Conservation (phyloP, 2,797 vertebrate genomes). For the Acipenser oxyrinchus region DNA sequence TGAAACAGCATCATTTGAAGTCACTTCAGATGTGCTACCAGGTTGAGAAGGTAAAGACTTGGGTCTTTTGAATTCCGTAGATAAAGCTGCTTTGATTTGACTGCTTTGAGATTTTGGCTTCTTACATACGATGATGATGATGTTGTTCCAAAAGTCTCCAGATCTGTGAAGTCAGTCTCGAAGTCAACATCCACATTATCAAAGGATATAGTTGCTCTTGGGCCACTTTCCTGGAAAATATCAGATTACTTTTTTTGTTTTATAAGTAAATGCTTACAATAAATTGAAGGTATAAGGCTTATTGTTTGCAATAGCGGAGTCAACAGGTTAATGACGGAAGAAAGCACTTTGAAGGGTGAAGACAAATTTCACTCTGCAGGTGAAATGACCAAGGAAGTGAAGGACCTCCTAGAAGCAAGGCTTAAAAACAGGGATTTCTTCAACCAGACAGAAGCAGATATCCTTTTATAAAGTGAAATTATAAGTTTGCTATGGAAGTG, state of each 20-base stretch:
- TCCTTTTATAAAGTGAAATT: no score
- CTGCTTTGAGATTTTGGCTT: constrained; percentile 31
- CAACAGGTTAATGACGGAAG: no score
- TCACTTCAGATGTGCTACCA: constrained; percentile 10
- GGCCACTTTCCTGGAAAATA: constrained; percentile 37
- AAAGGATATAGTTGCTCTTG: constrained; percentile 46
- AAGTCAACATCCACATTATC: constrained; percentile 63
- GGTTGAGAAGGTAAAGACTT: background rate
- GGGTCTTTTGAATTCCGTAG: no score
- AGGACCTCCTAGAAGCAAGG: no score
- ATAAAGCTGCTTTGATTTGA: constrained; percentile 7
- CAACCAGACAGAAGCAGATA: no score
- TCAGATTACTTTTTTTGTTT: background rate
- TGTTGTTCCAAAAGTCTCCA: constrained; percentile 84
- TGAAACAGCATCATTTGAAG: background rate
- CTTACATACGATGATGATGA: constrained; percentile 24
- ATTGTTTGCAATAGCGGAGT: no score
- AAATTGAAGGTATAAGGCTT: no score
- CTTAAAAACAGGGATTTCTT: no score
- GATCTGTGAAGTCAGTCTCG: constrained; percentile 73
- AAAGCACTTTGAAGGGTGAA: no score
- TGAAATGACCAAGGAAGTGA: background rate
- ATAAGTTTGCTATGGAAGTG: no score
- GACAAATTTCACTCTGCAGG: background rate
- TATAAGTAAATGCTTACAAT: no score